Evolutionary conservation across 2,797 vertebrate species (phyloP), one percentile per base, ranked within the genome.

Genomic region (Mus caroli): DNA sequence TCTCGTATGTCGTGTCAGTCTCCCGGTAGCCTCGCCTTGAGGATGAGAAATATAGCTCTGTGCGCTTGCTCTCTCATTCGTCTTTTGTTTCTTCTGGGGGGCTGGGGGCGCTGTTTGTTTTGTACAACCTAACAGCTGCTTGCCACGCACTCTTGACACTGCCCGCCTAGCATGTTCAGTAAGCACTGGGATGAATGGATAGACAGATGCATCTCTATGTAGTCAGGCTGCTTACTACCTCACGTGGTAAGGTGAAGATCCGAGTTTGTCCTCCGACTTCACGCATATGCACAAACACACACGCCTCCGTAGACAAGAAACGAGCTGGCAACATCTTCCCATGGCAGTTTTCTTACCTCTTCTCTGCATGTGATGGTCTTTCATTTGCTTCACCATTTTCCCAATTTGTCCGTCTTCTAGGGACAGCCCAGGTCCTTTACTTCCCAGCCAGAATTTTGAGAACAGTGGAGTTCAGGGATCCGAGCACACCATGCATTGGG

Each of bases 1-100:
- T 86, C 77, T 71, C 79, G 64, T 71, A 22, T 92, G 10, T 89
- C 22, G 56, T 84, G 34, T 69, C 85, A 43, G 76, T 90, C n/a
- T 46, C 43, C 31, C 43, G 17, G 40, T 86, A 26, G 37, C 86
- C 84, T 82, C 89, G 31, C 46, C 46, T 96, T 62, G 34, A 76
- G 83, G 37, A 43, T 60, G 90, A 91, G 71, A 76, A 58, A 26
- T 69, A 28, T 56, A 4, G 79, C 26, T 50, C 50, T 50, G 50
- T 12, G 50, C 10, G 50, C 10, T 50, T 10, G 11, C 50, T 20
- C 0, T 62, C n/a, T 20, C 56, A 58, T 20, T 58, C 17, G 56
- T 58, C 19, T 19, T 58, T 58, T 58, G 56, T 19, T 88, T 31
- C 26, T 62, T 56, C 6, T 37, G 13, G 24, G 17, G 67, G 64